Base-by-base conservation (phyloP, 2,113 vertebrate species). In the Dasyprocta punctata region DNA sequence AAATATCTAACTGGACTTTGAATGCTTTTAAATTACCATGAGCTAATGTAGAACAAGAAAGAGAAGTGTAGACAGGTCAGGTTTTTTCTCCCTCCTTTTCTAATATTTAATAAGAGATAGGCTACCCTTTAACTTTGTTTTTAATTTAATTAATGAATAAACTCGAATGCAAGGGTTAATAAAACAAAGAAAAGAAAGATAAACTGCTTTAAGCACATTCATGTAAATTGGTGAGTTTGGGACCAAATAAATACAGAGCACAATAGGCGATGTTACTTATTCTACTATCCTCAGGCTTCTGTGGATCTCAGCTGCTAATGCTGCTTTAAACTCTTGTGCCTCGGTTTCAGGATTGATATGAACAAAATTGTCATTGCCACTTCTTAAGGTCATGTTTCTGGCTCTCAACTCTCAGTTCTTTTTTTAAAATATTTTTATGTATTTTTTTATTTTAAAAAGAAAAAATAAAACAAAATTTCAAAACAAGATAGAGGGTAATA, bases 11-110 rank as follows among this genome's bases (percentile, higher is more conserved):
- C 33, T 86, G 58, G n/a, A 7, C 33, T 87, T 93, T 77, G 44
- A 90, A 80, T 38, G 30, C 87, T 49, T 84, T 97, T 67, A 87
- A 93, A 82, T 91, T 54, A 83, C 33, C 6, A 0, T 61, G 13
- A 73, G 60, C 24, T 83, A 94, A 82, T 3, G 54, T 85, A 49
- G 30, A 89, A 77, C 73, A 61, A 12, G 63, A 85, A 92, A 86
- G 8, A 49, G 33, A 96, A 86, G 3, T 2, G 52, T 81, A n/a
- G 22, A 36, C 6, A 38, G 4, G 28, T 86, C 60, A 49, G 49
- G 5, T 28, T 71, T 47, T 47, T 73, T 95, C 73, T 93, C 38
- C 63, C 20, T 93, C 24, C 33, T 5, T 54, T 49, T 92, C 33
- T 60, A 33, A 41, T 61, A 56, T n/a, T 16, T 89, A 80, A 5